Base-by-base conservation (phyloP, 2,797 vertebrate species). In the Acanthopagrus latus region DNA sequence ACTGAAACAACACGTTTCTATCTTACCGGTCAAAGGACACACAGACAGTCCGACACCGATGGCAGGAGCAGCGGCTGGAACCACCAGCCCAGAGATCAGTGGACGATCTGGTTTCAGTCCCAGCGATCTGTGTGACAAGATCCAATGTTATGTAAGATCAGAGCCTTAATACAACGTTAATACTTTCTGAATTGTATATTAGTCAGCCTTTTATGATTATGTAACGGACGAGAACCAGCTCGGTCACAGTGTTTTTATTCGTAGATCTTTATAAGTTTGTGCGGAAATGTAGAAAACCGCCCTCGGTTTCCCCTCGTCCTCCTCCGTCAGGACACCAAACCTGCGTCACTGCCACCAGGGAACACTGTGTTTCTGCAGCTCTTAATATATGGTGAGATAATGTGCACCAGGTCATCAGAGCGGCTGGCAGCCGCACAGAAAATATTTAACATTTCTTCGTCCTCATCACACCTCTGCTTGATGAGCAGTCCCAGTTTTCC, bases 381-480 rank as follows among this genome's bases (percentile, higher is more conserved):
- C 56, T 66, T 60, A 38, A 46, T 46, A 79, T 65, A 54, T 33
- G 33, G 58, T 71, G 52, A 51, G 13, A 47, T 70, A 14, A 81
- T 76, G 60, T 72, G 52, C 76, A 77, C 63, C 56, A n/a, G 47
- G 63, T 55, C n/a, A 71, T 78, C 47, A 47, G 69, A 81, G 44
- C 17, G 25, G 25, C 50, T 83, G 76, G 70, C 72, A 76, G 58
- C 65, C 20, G 2, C 8, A 20, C 48, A 74, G 43, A 64, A 67
- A 55, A 64, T 54, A 54, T 72, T 74, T 23, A 76, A 59, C 43
- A 71, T 76, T 69, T 75, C 57, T 75, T 72, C 70, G 63, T 65
- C 70, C 63, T 12, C 27, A 71, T 87, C 76, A 89, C 84, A 85
- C 73, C 74, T 83, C 76, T 60, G 47, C 62, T 25, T 66, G 82